Conservation (phyloP, 2,797 vertebrate genomes). For the Sebastes oblongus region DNA sequence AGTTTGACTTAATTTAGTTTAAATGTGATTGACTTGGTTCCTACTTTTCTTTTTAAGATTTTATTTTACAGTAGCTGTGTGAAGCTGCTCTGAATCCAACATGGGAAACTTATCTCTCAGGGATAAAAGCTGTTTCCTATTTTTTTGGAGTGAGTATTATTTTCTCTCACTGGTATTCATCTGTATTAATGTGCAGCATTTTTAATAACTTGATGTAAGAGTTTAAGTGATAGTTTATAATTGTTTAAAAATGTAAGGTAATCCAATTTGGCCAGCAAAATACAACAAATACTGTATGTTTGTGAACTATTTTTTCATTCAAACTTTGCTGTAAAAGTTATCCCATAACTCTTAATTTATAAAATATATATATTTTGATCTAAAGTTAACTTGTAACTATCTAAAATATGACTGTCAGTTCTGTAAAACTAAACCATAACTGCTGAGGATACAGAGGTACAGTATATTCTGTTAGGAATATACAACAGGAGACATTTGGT, state of each 20-base stretch:
- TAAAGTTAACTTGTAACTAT: background rate
- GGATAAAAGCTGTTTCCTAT: background rate
- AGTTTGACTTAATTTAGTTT: no score
- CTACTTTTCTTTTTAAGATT: background rate
- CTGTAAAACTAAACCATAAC: background rate
- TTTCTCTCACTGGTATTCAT: background rate
- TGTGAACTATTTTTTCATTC: background rate
- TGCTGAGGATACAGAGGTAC: background rate
- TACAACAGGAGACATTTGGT: background rate
- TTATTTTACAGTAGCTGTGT: background rate
- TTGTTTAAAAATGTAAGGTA: background rate
- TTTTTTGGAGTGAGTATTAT: slow-evolving; percentile 56
- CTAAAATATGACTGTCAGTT: background rate
- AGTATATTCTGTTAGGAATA: background rate
- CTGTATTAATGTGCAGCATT: background rate
- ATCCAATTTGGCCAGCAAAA: background rate
- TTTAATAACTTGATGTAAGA: background rate
- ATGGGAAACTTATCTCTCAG: slow-evolving; percentile 4
- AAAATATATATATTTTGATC: background rate
- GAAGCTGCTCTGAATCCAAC: background rate
- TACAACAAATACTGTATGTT: background rate
- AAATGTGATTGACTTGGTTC: background rate
- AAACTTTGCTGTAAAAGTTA: background rate
- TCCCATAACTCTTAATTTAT: background rate
- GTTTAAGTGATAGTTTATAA: background rate